Evolutionary conservation across 2,113 vertebrate species (phyloP).

Genomic region (Pyxicephalus adspersus): DNA sequence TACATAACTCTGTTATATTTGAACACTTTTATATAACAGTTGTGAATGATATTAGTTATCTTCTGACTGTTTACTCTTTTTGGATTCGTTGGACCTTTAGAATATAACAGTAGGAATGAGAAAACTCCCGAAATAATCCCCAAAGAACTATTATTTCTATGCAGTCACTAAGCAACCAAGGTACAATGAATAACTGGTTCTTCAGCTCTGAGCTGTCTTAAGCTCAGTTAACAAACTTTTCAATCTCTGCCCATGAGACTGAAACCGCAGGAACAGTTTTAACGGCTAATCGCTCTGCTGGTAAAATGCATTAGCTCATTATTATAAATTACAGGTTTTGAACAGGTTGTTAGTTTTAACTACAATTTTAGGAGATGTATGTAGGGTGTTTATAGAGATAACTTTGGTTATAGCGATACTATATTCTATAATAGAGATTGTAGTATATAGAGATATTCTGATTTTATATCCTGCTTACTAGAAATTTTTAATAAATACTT

Average conservation of each 20-base stretch:
- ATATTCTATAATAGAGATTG: no score
- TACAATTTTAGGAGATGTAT: no score
- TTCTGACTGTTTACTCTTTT: background rate
- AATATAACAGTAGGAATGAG: background rate
- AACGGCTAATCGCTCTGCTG: background rate
- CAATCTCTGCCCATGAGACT: background rate
- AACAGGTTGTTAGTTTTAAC: no score
- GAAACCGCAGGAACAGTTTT: conserved; percentile 15
- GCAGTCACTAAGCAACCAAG: conserved; percentile 30
- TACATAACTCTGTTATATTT: background rate
- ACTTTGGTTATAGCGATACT: no score
- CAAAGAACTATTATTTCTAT: background rate
- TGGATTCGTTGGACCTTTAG: background rate
- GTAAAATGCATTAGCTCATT: background rate
- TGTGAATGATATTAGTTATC: no score
- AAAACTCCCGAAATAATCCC: background rate
- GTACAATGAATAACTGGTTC: conserved; percentile 49
- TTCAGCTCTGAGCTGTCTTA: conserved; percentile 8
- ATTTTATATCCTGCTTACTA: no score
- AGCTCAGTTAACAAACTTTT: conserved; percentile 2
- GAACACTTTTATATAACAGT: background rate
- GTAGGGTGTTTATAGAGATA: no score
- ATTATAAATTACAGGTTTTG: background rate
- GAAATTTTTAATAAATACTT: no score
- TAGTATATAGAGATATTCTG: no score